Conservation (phyloP, 1,140 invertebrate species). For the Zelostemma sp. region DNA sequence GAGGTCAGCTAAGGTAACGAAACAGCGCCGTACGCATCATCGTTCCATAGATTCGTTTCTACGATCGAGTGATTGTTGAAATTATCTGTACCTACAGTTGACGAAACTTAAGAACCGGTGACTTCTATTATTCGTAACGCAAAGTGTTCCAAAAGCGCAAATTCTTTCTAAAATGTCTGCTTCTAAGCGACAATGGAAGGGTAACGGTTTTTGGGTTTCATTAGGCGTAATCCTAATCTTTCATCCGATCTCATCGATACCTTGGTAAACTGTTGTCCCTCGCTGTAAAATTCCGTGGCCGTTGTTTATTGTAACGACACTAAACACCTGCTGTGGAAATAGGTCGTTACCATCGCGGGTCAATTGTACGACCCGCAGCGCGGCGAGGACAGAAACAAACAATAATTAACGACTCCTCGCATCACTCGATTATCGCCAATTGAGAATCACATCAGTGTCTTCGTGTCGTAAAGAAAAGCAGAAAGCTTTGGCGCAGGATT, state of each 20-base stretch:
- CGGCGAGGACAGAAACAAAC: constrained; percentile 30
- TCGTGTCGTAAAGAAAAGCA: constrained; percentile 42
- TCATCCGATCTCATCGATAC: constrained; percentile 10
- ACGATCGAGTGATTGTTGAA: background rate
- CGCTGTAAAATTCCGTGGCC: constrained; percentile 16
- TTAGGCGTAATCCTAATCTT: constrained; percentile 14
- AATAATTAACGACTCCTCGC: constrained; percentile 57
- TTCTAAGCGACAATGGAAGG: background rate
- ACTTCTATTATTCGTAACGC: no score
- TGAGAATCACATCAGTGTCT: constrained; percentile 50
- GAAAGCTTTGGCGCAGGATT: constrained; percentile 37
- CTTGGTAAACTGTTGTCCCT: constrained; percentile 19
- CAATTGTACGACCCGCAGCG: constrained; percentile 46
- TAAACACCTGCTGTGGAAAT: constrained; percentile 58
- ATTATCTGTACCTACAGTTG: no score
- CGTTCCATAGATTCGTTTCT: constrained; percentile 34
- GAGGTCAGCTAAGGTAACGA: constrained; percentile 54
- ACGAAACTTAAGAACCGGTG: no score
- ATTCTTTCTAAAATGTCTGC: no score
- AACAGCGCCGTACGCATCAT: constrained; percentile 42
- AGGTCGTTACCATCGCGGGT: constrained; percentile 37
- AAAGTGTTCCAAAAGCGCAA: no score
- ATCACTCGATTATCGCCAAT: constrained; percentile 53
- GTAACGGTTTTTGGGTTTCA: constrained; percentile 6
- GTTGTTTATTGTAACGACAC: constrained; percentile 17